phyloP scores from a whole-genome alignment of 2,888 invertebrate genomes.

The Thereva nobilitata region DNA sequence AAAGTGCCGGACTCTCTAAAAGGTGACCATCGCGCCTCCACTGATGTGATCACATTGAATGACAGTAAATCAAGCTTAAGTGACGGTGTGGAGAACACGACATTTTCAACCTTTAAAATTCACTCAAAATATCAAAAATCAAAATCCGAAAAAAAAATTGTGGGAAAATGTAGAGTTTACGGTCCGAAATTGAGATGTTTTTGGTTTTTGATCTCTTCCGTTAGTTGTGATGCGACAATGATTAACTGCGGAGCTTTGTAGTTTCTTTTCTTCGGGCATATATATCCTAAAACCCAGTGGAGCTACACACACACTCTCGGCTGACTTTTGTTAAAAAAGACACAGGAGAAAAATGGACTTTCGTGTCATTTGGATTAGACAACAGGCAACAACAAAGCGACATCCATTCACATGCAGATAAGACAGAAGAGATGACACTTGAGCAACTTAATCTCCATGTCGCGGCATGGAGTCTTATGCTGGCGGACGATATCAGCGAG shows the following conservation, averaged over 20 bases:
- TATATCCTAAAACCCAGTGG: neutral
- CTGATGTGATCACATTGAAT: neutral
- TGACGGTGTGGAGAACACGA: neutral
- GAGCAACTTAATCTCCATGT: constrained; percentile 9
- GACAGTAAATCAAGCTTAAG: constrained; percentile 25
- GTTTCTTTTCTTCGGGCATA: constrained; percentile 7
- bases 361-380: constrained; percentile 14
- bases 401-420: constrained; percentile 28
- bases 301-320: neutral
- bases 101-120: constrained; percentile 5
- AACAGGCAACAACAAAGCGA: constrained; percentile 2
- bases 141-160: constrained; percentile 1
- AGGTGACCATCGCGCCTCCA: constrained; percentile 11
- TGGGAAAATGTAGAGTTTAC: constrained; percentile 14
- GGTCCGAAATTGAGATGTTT: constrained; percentile 9
- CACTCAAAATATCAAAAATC: neutral
- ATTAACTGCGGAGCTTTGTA: constrained; percentile 10
- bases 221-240: constrained; percentile 13
- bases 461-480: neutral
- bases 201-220: neutral
- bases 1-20: neutral
- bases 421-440: neutral
- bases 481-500: neutral
- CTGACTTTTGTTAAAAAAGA: constrained; percentile 5
- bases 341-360: constrained; percentile 23